A percentile compares a stretch with the other conserved stretches of the same genome.
These are phyloP conservation scores for Aurelia sp. DNA, from an alignment of 30 jellyfish, hydroid and myxozoan species.

Conservation along the genomic window DNA sequence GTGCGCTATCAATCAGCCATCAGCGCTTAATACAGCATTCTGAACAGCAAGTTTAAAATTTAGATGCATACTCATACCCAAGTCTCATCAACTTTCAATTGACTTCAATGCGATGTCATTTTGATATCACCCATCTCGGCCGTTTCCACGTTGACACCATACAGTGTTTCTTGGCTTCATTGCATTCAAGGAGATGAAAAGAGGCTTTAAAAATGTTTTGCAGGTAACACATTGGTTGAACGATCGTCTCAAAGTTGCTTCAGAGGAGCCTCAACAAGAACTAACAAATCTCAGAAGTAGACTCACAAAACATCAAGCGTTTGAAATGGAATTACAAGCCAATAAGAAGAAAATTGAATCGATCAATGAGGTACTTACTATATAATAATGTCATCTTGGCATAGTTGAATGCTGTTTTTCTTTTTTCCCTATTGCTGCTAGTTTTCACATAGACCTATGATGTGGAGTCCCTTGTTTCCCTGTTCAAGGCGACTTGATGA, in stretches of 20 bases:
- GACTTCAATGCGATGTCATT: too few relatives aligned
- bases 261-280: slow-evolving; percentile 94
- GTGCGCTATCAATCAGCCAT: too few relatives aligned
- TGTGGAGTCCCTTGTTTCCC: too few relatives aligned
- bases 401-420: too few relatives aligned
- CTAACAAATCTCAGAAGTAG: slow-evolving; percentile 90
- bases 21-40: too few relatives aligned
- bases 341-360: slow-evolving; percentile 83
- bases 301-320: slow-evolving; percentile 90
- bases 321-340: slow-evolving; percentile 97
- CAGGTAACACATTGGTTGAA: slow-evolving; percentile 96
- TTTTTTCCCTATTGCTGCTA: too few relatives aligned
- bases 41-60: too few relatives aligned
- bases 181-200: neutral
- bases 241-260: slow-evolving; percentile 93
- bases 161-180: neutral
- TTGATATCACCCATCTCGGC: neutral
- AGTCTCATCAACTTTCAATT: too few relatives aligned
- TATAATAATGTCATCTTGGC: too few relatives aligned
- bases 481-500: too few relatives aligned
- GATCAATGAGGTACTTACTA: slow-evolving; percentile 73
- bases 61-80: too few relatives aligned
- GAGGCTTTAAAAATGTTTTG: neutral
- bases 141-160: neutral
- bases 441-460: too few relatives aligned